A percentile compares a stretch with the other conserved stretches of the same genome.
Evolutionary conservation across 2,113 vertebrate species (phyloP).

Genomic region (Holacanthus passer): DNA sequence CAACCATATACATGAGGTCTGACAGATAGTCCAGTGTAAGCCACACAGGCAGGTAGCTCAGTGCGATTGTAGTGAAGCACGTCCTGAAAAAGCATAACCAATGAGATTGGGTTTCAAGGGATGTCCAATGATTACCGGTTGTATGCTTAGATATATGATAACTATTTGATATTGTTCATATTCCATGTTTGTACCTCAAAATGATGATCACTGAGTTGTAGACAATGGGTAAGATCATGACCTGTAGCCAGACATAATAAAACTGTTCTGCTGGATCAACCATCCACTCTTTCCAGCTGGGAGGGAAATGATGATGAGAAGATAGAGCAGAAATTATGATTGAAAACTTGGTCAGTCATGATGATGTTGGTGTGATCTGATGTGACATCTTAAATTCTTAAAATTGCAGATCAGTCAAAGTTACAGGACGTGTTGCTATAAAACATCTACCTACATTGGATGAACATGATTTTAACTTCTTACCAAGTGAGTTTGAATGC

Average conservation of each 20-base stretch:
- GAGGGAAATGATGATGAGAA: constrained; percentile 11
- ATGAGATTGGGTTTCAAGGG: not conserved
- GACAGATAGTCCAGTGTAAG: constrained; percentile 88
- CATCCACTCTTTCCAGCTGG: constrained; percentile 80
- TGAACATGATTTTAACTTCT: not conserved
- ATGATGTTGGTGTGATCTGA: not conserved
- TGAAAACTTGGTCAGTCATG: not conserved
- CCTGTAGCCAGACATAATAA: constrained; percentile 91
- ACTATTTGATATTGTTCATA: not conserved
- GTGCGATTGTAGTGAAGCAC: constrained; percentile 88
- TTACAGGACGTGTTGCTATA: no score
- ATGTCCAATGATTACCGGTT: accelerated
- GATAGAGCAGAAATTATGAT: not conserved
- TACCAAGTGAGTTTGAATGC: no score
- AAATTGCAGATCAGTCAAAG: not conserved
- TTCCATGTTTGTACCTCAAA: constrained; percentile 85
- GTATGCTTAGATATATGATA: accelerated
- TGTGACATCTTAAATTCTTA: not conserved
- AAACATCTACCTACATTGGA: not conserved
- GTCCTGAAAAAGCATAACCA: constrained; percentile 76
- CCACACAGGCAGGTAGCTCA: constrained; percentile 85
- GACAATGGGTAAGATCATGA: constrained; percentile 88
- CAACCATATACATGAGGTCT: constrained; percentile 88
- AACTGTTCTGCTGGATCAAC: constrained; percentile 90
- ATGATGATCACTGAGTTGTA: constrained; percentile 93